phyloP scores from a whole-genome alignment of 2,888 invertebrate species.

The Caradrina kadenii region DNA sequence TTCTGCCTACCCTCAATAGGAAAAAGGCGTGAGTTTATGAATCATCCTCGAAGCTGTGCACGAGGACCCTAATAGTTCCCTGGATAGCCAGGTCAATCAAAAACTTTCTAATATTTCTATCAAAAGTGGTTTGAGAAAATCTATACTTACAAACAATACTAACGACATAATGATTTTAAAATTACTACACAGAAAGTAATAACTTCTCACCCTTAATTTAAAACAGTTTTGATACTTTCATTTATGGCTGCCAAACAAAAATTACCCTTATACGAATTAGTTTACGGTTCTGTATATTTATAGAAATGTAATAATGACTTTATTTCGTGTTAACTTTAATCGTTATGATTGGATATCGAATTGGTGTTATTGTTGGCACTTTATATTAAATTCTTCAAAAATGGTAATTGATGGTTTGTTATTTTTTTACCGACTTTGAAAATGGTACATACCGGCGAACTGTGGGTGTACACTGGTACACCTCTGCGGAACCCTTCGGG shows the following conservation, averaged over 20 bases:
- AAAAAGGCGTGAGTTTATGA: too few relatives aligned
- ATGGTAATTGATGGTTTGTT: constrained; percentile 40
- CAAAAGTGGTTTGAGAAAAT: constrained; percentile 19
- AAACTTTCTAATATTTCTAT: constrained; percentile 3
- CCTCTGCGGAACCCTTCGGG: too few relatives aligned
- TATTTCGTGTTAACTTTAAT: constrained; percentile 72
- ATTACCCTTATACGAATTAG: fast-evolving
- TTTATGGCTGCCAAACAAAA: constrained; percentile 21
- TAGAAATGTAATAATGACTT: constrained; percentile 69
- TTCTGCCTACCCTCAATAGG: too few relatives aligned
- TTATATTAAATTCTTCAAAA: constrained; percentile 51
- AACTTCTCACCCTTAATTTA: constrained; percentile 69
- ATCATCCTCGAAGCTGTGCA: too few relatives aligned
- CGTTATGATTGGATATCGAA: constrained; percentile 57
- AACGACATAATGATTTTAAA: constrained; percentile 72
- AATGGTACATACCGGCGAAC: too few relatives aligned
- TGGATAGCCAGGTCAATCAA: constrained; percentile 2
- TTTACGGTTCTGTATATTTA: not conserved
- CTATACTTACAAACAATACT: constrained; percentile 29
- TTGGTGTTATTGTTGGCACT: constrained; percentile 47
- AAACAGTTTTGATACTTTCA: constrained; percentile 37
- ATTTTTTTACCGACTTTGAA: too few relatives aligned
- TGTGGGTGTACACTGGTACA: too few relatives aligned
- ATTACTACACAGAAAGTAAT: constrained; percentile 64
- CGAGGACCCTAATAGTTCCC: too few relatives aligned